Base-by-base conservation (phyloP, 2,113 vertebrate genomes). In the Tonatia bakeri region DNA sequence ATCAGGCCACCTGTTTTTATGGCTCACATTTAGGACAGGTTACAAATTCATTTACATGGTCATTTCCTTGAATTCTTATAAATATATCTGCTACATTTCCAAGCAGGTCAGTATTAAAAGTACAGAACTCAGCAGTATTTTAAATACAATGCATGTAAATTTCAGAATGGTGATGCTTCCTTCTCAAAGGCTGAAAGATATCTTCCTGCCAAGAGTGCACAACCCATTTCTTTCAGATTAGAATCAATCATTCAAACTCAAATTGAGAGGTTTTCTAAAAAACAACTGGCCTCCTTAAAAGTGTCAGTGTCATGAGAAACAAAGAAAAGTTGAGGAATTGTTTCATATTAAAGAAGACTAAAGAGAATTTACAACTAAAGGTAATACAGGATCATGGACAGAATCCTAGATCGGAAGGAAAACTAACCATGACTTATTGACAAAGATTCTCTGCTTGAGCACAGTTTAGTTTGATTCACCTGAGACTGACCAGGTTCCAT, bases 11-110 rank as follows among this genome's bases (percentile, higher is more conserved):
- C 22, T 43, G 90, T 87, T 93, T 85, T 96, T 87, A 86, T 72
- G 81, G 75, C 1, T 87, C 77, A 94, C 10, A 70, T 84, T 69
- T 28, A 93, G 6, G 65, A 43, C 17, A 43, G 1, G 38, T 89
- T 94, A 95, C n/a, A 70, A 87, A 90, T 11, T 72, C 28, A 94
- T 65, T 91, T 36, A 95, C 3, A 89, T 77, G 26, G 36, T 89
- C 61, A 89, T 59, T 91, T 93, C 40, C 52, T 72, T 79, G 24
- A 89, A 65, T 86, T 94, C 87, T 96, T 77, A 82, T 80, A 79
- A 86, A 72, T 38, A 22, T 19, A 7, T 36, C 4, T 89, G 72
- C 43, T 90, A 93, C 87, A 94, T 87, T 69, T 90, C 69, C 4
- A 92, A 73, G 54, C 28, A 84, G 19, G 24, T 40, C 1, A 84